Conservation (phyloP, 2,888 invertebrate genomes). For the Chloroclysta siterata region DNA sequence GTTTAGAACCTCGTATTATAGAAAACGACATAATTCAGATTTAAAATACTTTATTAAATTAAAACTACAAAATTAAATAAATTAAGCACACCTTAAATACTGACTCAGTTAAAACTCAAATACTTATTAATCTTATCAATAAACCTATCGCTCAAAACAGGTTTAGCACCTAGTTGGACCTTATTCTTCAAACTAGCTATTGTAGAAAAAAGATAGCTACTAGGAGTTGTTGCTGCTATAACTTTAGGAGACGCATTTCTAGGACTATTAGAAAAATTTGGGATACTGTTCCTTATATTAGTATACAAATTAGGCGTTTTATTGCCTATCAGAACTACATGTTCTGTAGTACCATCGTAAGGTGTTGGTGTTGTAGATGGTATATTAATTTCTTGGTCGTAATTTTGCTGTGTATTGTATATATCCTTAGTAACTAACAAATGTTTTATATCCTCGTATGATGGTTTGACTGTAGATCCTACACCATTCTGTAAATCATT, state of each 20-base stretch:
- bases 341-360: slow-evolving; percentile 55
- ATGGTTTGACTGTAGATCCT: slow-evolving; percentile 51
- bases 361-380: slow-evolving; percentile 53
- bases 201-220: slow-evolving; percentile 64
- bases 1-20: no score
- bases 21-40: neutral
- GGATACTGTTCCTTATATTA: slow-evolving; percentile 52
- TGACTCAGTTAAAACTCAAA: slow-evolving; percentile 60
- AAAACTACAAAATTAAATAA: slow-evolving; percentile 14
- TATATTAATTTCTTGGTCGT: slow-evolving; percentile 50
- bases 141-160: slow-evolving; percentile 64
- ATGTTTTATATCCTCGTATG: slow-evolving; percentile 61
- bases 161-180: slow-evolving; percentile 56
- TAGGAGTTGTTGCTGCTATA: slow-evolving; percentile 50
- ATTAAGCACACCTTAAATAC: slow-evolving; percentile 35
- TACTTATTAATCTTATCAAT: slow-evolving; percentile 75
- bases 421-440: slow-evolving; percentile 56
- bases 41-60: slow-evolving; percentile 13
- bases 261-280: slow-evolving; percentile 43
- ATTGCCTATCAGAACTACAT: slow-evolving; percentile 58
- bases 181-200: slow-evolving; percentile 66
- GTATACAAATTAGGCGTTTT: slow-evolving; percentile 62
- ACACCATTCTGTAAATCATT: slow-evolving; percentile 30
- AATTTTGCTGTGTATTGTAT: slow-evolving; percentile 48
- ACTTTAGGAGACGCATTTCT: slow-evolving; percentile 35